Conservation (phyloP, 2,888 invertebrate species). For the Gymnocheta viridis region DNA sequence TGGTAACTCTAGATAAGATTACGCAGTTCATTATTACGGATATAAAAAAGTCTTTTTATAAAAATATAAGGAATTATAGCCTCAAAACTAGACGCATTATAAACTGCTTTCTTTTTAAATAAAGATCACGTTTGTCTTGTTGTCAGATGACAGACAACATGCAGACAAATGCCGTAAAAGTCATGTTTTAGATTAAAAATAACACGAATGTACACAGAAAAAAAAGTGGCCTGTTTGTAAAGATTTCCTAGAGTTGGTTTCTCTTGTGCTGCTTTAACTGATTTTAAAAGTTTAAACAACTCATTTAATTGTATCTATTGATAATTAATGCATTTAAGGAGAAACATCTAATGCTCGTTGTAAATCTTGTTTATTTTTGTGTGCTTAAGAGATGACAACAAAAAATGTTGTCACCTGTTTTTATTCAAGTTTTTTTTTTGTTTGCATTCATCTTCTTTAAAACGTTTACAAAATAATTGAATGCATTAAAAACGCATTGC, state of each 20-base stretch:
- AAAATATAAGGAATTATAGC: slow-evolving; percentile 43
- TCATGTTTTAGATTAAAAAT: slow-evolving; percentile 31
- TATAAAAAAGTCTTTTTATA: slow-evolving; percentile 15
- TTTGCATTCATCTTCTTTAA: neutral
- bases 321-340: slow-evolving; percentile 46
- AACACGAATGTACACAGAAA: neutral
- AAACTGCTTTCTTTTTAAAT: slow-evolving; percentile 63
- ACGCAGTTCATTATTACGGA: slow-evolving; percentile 39
- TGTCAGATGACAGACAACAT: slow-evolving; percentile 51
- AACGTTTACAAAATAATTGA: slow-evolving; percentile 20
- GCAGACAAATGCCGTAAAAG: slow-evolving; percentile 38
- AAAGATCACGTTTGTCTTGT: slow-evolving; percentile 55
- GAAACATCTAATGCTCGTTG: neutral
- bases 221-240: slow-evolving; percentile 7
- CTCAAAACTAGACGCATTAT: slow-evolving; percentile 57
- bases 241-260: slow-evolving; percentile 43
- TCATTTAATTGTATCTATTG: slow-evolving; percentile 37
- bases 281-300: slow-evolving; percentile 28
- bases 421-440: neutral
- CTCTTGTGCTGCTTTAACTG: neutral
- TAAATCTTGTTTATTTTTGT: neutral
- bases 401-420: slow-evolving; percentile 49
- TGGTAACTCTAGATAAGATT: slow-evolving; percentile 50
- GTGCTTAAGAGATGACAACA: slow-evolving; percentile 1
- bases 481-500: slow-evolving; percentile 58